Evolutionary conservation across 1,140 invertebrate genomes (phyloP), one percentile per base, ranked within the genome.

Genomic region (Ips nitidus): DNA sequence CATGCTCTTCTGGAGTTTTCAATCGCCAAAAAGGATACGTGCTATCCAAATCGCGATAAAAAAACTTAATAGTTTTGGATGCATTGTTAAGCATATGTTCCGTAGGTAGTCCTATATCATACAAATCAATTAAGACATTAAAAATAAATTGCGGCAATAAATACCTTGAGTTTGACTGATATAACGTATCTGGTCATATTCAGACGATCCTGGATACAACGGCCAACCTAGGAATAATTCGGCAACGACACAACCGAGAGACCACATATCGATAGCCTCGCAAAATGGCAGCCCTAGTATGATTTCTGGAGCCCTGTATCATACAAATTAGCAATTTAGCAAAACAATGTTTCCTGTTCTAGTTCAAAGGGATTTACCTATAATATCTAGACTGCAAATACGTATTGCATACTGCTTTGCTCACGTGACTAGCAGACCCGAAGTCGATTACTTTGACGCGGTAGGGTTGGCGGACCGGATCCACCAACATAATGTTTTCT

Each of bases 261-360:
- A 99, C 98, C 98, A 99, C 97, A 99, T 99, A 82, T 99, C 98
- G 75, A 99, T 99, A 2, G 97, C 95, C 84, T 99, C 98, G 85
- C 96, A 98, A 84, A 99, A 99, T 57, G 97, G 97, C 74, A 99
- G 84, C 71, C 93, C 98, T 56, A 99, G 85, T 79, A 99, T 97
- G 77, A 99, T 99, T 84, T 99, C 98, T 1, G 98, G 98, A 39
- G 98, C 98, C 72, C 98, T 57, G 40, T 8, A 59, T 22, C 22
- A 22, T n/a, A 40, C 52, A 63, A 63, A 38, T 39, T 37, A 40
- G 2, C 7, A 52, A 0, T 41, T 41, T 41, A 59, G 2, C 6
- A 59, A 90, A 83, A 40, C 3, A 41, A 40, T 8, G 2, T 39
- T 59, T 8, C n/a, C 38, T 36, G 6, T 3, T 56, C 37, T 2